Base-by-base conservation (phyloP, 2,888 invertebrate species). In the Latheticus oryzae region DNA sequence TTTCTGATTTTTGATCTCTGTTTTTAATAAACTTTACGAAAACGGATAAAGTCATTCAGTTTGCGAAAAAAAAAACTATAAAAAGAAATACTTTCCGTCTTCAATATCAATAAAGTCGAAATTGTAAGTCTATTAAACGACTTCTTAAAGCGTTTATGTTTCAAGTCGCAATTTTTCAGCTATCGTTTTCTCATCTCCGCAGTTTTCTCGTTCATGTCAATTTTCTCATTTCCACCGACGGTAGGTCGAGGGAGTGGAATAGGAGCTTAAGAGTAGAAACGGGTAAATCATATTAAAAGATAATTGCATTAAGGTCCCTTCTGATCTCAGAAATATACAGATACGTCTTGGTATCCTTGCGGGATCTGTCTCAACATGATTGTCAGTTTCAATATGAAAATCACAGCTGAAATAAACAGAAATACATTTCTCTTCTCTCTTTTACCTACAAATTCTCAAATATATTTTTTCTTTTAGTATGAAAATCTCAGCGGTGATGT, bases 201-300 rank as follows among this genome's bases (percentile, higher is more conserved):
- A 56, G 45, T 50, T 56, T 60, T n/a, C 55, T 48, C 61, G 56
- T 66, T 60, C 54, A 61, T 58, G 67, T 68, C 69, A 66, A 66
- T 69, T 69, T 68, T 60, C 67, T 64, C 67, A 65, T 67, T 68
- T 67, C 62, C 64, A 55, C 59, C 47, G 57, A 50, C 54, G 51
- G 53, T 33, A 35, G 32, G 24, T 35, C 16, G 12, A 28, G 19
- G 38, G 9, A 13, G 38, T 12, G 37, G 26, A 11, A 47, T 5
- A 9, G 48, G 19, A 50, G 48, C 33, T 43, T 35, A 24, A 45
- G 40, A 57, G 64, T 60, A 59, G 64, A 63, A 62, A 60, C 65
- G 59, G 55, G 63, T 62, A 68, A 69, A 67, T 68, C 67, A 67
- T 66, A 70, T 70, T 69, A 69, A 66, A 65, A 66, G 67, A 68